phyloP scores from a whole-genome alignment of 2,888 invertebrate species.

The Limnephilus marmoratus region DNA sequence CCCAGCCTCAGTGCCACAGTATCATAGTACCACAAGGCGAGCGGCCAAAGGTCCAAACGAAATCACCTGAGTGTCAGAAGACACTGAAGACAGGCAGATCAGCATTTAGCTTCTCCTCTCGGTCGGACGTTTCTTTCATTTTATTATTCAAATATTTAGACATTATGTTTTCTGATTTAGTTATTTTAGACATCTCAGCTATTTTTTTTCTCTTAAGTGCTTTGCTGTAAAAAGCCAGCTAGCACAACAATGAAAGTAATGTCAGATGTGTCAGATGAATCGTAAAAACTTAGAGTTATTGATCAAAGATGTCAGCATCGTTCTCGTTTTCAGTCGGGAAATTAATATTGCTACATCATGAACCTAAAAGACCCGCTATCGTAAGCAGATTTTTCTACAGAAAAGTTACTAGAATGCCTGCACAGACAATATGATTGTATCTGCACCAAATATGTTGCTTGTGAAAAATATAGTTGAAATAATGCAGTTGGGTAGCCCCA shows the following conservation, averaged over 20 bases:
- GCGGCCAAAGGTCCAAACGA: conserved; percentile 60
- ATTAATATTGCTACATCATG: too few relatives aligned
- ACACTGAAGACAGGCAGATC: conserved; percentile 6
- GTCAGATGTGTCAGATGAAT: background rate
- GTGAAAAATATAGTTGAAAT: too few relatives aligned
- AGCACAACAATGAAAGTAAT: background rate
- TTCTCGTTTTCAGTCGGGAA: background rate
- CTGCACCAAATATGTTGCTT: too few relatives aligned
- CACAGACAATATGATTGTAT: too few relatives aligned
- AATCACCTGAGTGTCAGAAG: conserved; percentile 60
- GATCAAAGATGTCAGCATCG: background rate
- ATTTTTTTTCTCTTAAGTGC: background rate
- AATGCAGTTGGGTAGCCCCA: too few relatives aligned
- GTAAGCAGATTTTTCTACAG: too few relatives aligned
- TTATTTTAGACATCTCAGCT: background rate
- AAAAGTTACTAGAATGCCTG: too few relatives aligned
- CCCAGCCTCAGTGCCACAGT: background rate
- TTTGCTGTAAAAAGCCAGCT: background rate
- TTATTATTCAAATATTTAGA: background rate
- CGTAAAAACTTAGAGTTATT: background rate
- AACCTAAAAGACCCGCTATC: too few relatives aligned
- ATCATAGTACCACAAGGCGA: conserved; percentile 31
- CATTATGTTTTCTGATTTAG: background rate
- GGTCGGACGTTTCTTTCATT: conserved; percentile 49
- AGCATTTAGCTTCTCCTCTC: conserved; percentile 44